Conservation (phyloP, 2,797 vertebrate species). For the Pelochelys cantorii region DNA sequence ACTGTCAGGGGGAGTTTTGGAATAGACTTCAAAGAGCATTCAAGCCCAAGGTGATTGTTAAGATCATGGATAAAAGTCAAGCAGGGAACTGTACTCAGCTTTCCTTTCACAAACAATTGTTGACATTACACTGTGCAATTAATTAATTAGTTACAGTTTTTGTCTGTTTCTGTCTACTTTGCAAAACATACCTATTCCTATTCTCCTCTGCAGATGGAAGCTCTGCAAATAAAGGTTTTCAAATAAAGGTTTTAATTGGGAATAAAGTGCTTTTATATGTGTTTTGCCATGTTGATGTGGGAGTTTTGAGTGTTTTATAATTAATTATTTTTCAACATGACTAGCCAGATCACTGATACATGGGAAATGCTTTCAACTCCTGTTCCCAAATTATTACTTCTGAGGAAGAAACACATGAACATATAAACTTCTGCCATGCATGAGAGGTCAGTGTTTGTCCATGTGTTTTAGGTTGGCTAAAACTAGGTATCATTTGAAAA, state of each 20-base stretch:
- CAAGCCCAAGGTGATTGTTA: neutral
- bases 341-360: neutral
- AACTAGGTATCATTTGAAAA: neutral
- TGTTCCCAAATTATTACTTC: neutral
- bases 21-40: neutral
- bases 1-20: neutral
- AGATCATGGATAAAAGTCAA: neutral
- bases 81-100: neutral
- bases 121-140: neutral
- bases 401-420: neutral
- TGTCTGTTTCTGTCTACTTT: neutral
- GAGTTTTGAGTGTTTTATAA: neutral
- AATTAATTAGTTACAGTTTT: rapidly evolving
- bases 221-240: neutral
- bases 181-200: neutral
- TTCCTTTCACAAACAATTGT: neutral
- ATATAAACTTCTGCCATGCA: neutral
- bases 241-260: neutral
- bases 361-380: neutral
- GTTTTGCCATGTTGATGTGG: neutral
- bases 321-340: neutral
- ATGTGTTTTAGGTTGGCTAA: neutral
- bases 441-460: neutral
- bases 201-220: neutral
- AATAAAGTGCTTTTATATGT: neutral